Evolutionary conservation across 92 coral and sea anemone genomes (phyloP), one percentile per base, ranked within the genome.

Genomic region (Phymanthus crucifer): DNA sequence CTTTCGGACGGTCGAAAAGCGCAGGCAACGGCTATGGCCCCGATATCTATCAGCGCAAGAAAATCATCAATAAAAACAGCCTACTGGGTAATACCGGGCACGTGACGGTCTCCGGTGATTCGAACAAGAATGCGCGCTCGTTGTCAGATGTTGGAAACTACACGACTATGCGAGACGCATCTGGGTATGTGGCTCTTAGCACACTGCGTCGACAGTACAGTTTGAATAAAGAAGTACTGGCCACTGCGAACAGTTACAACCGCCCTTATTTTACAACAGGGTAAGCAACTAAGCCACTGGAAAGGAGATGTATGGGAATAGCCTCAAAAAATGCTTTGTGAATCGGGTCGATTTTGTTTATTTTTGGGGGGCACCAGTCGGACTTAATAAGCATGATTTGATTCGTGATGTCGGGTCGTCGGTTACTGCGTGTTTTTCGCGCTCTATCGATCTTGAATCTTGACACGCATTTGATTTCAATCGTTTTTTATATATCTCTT

Each of bases 151-250:
- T 75, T 17, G 81, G 87, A 0, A 78, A 83, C 14, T 90, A 78
- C 71, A 92, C 97, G 26, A 90, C 91, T 43, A 81, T 91, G 67
- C 87, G 96, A 29, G 97, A 95, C 72, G 99, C 99, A 26, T 90
- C 92, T 75, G 99, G 99, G n/a, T 95, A 95, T 57, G 93, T 93
- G 23, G 97, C 99, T 14, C 73, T 95, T 19, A 95, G 99, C 65
- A 93, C 90, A 23, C 85, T 95, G 46, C 89, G 99, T 3, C 83
- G 97, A 64, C 92, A 92, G 48, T 78, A 97, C 45, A 95, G 97
- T 71, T 85, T 95, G 31, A 93, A 90, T 68, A 88, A 93, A 56
- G 99, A 95, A 58, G 74, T 90, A 77, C 92, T 93, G 74, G 85
- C 91, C 27, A 84, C 81, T 70, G 34, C 58, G 17, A 91, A 80